Evolutionary conservation across 2,797 vertebrate genomes (phyloP), one percentile per base, ranked within the genome.

Genomic region (Synanceia verrucosa): DNA sequence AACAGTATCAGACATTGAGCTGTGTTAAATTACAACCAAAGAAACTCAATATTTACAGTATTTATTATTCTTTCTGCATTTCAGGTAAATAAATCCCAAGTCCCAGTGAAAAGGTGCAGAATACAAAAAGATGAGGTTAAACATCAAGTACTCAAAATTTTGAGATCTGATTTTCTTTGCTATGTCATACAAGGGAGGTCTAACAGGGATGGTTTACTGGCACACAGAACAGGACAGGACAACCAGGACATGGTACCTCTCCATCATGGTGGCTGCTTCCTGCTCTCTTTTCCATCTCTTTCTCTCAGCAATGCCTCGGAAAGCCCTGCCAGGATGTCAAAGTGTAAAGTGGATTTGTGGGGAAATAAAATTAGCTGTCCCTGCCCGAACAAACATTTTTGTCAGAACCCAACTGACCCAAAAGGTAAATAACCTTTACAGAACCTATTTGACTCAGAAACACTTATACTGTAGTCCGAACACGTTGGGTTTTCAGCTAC

Each of bases 231-330:
- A 85, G 84, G 65, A 92, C 91, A 91, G 86, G 16, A 3, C 77
- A 90, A 85, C 87, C 82, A 83, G 73, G 87, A 67, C 56, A 95
- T 90, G 93, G 94, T 99, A 98, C 97, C 97, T 99, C 95, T 99
- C 97, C 85, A 96, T 97, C 90, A 94, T 77, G 86, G 94, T 90
- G 70, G 96, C 95, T 73, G 95, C 96, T 85, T 97, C 96, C 91
- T 95, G 95, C 86, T 97, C 96, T 89, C 96, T 95, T 94, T 97
- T 98, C 91, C 96, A 94, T 84, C 97, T 96, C 92, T 99, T 99
- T 96, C 93, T 96, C 91, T 99, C 97, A 85, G 97, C 96, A 95
- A 95, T 96, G 94, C 96, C 96, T 83, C 96, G 97, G 94, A 99
- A 98, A 58, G 96, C 96, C 96, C 97, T 98, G 96, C 92, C 95